These are phyloP conservation scores for Myathropa florea DNA, from an alignment of 2,888 invertebrate species.

Conservation along the genomic window DNA sequence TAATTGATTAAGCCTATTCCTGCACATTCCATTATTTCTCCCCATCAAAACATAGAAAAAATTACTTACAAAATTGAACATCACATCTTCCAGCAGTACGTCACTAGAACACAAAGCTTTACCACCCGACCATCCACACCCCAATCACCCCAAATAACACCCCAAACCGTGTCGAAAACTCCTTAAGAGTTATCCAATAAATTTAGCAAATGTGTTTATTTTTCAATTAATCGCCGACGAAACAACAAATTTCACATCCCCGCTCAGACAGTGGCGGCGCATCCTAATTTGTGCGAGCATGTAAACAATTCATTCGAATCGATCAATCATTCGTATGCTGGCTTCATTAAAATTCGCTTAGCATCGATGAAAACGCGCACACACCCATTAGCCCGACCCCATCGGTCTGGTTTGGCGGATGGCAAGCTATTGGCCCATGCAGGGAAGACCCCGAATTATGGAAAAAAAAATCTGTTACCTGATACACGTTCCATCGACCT, in stretches of 20 bases:
- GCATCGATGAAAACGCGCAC: conserved; percentile 7
- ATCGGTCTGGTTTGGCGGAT: neutral
- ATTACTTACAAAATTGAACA: too few species aligned
- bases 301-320: conserved; percentile 11
- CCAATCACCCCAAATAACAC: too few species aligned
- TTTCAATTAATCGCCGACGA: conserved; percentile 13
- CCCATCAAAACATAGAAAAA: too few species aligned
- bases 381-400: neutral
- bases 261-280: neutral
- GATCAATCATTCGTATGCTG: conserved; percentile 7
- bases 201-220: neutral
- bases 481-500: neutral
- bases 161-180: neutral
- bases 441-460: neutral
- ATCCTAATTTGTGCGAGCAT: conserved; percentile 10
- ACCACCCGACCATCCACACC: too few species aligned
- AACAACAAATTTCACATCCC: neutral
- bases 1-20: too few species aligned
- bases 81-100: too few species aligned
- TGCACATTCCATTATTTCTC: too few species aligned
- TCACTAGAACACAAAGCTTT: too few species aligned
- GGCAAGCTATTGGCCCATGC: neutral
- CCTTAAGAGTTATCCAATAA: neutral
- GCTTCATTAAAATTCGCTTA: conserved; percentile 19
- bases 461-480: neutral